Evolutionary conservation across 2,113 vertebrate genomes (phyloP).

Genomic region (Crotalus viridis): DNA sequence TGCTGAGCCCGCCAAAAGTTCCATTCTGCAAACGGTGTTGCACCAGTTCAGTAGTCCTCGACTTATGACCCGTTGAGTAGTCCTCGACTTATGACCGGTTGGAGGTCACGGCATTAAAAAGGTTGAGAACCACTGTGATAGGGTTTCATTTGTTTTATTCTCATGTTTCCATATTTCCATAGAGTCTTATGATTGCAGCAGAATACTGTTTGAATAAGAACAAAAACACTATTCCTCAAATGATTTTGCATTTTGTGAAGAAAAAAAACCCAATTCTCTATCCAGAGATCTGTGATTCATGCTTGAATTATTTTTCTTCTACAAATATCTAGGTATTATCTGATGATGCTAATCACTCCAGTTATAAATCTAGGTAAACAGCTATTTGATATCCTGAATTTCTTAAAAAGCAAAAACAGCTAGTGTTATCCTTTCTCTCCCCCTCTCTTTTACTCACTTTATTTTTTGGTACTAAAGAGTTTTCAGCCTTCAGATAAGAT

Average conservation of each 20-base stretch:
- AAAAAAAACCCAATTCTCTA: not conserved
- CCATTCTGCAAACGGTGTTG: too few species aligned
- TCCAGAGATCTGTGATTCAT: constrained; percentile 40
- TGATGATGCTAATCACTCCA: constrained; percentile 43
- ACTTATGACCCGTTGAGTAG: too few species aligned
- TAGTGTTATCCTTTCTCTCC: not conserved
- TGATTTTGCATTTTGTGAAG: not conserved
- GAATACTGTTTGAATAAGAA: not conserved
- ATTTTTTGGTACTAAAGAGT: constrained; percentile 21
- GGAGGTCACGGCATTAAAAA: too few species aligned
- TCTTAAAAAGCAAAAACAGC: constrained; percentile 36
- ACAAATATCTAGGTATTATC: constrained; percentile 28
- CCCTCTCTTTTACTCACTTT: not conserved
- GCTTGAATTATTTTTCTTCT: constrained; percentile 41
- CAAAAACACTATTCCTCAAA: not conserved
- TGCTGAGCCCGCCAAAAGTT: too few species aligned
- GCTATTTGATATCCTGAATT: constrained; percentile 28
- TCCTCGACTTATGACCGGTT: too few species aligned
- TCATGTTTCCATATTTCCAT: not conserved
- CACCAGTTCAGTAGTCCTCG: too few species aligned
- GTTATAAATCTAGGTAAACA: not conserved
- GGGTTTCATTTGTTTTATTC: not conserved
- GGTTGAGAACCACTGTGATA: too few species aligned
- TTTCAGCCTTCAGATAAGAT: constrained; percentile 22
- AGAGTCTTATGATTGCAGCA: not conserved